Evolutionary conservation across 30 jellyfish, hydroid and myxozoan species (phyloP).

Genomic region (Hydractinia echinata): DNA sequence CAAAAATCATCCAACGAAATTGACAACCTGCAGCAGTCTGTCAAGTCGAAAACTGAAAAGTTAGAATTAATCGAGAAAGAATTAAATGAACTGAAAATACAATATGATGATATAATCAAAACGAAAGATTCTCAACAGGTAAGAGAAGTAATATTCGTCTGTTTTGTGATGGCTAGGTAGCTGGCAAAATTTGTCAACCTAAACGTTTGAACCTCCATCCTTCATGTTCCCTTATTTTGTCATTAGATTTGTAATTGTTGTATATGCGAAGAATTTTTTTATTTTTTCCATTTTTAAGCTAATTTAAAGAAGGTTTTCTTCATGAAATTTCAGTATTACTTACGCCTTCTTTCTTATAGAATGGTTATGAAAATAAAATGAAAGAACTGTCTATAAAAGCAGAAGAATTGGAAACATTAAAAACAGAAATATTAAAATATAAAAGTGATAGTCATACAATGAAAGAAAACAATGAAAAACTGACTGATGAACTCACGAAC

Average conservation of each 20-base stretch:
- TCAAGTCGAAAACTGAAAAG: neutral
- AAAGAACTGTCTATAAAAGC: conserved; percentile 25
- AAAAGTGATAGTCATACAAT: neutral
- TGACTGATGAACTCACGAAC: conserved; percentile 23
- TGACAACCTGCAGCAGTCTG: neutral
- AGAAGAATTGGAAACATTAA: conserved; percentile 19
- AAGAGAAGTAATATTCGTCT: neutral
- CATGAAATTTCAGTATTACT: no score
- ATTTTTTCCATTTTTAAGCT: no score
- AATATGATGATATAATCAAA: neutral
- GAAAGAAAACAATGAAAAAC: conserved; percentile 23
- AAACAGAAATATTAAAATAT: neutral
- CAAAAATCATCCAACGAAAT: neutral
- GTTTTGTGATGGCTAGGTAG: no score
- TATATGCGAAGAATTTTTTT: no score
- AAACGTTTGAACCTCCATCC: no score
- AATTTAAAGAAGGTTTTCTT: no score
- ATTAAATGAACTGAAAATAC: neutral
- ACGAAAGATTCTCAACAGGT: neutral
- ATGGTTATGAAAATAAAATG: conserved; percentile 24
- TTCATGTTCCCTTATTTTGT: no score
- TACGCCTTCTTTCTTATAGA: neutral
- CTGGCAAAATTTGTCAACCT: no score
- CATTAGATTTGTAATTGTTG: no score
- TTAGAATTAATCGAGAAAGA: neutral